phyloP scores from a whole-genome alignment of 2,113 vertebrate genomes.

The Catharus minimus region DNA sequence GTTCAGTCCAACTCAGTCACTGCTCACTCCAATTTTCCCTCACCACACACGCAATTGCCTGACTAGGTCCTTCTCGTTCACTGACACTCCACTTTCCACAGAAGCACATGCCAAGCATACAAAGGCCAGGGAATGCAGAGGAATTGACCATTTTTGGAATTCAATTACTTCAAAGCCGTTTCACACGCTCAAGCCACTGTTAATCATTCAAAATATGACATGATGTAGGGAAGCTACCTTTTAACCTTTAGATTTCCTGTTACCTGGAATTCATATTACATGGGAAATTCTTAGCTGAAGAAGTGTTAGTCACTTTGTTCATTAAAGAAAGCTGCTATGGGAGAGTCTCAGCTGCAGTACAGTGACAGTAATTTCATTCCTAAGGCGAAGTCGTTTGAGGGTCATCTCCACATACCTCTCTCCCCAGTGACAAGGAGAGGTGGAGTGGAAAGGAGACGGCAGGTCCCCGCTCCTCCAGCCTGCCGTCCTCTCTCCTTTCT shows the following conservation, averaged over 20 bases:
- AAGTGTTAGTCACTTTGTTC: not conserved
- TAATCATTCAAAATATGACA: not conserved
- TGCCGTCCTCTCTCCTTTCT: not conserved
- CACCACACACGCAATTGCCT: not conserved
- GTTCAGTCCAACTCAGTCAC: not conserved
- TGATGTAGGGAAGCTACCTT: not conserved
- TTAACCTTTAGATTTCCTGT: not conserved
- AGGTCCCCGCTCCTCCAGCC: not conserved
- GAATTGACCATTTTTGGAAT: slow-evolving; percentile 32
- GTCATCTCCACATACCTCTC: not conserved
- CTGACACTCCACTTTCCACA: slow-evolving; percentile 9
- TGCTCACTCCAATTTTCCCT: not conserved
- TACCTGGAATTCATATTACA: not conserved
- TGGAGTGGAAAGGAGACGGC: rapidly evolving
- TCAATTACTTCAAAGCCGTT: not conserved
- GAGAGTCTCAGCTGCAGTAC: not conserved
- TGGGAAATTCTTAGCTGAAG: not conserved
- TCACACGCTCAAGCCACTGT: not conserved
- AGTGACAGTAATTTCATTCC: rapidly evolving
- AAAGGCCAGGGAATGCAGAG: slow-evolving; percentile 1
- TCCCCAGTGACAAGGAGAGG: not conserved
- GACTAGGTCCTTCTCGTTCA: not conserved
- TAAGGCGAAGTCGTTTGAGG: rapidly evolving
- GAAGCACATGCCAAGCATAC: slow-evolving; percentile 15
- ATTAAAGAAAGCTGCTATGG: not conserved